Evolutionary conservation across 2,797 vertebrate species (phyloP), one percentile per base, ranked within the genome.

Genomic region (Cryptoblepharus egeriae): DNA sequence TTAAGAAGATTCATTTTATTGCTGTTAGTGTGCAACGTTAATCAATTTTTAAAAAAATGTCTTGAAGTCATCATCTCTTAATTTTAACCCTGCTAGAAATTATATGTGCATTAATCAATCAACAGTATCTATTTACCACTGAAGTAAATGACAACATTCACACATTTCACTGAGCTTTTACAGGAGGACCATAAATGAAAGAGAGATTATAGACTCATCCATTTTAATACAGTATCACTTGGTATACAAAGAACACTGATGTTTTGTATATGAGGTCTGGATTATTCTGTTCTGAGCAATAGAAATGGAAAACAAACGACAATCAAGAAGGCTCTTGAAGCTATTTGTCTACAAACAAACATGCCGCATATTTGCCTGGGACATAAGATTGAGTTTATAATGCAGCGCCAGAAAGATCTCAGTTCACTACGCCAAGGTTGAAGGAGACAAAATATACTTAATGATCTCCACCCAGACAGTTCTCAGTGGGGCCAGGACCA

Each of bases 251-350:
- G 45, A 49, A 75, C 61, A 16, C 49, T 52, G 49, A 52, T 52
- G 49, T 52, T 52, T 52, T 67, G 30, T 65, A 28, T n/a, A 57
- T n/a, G 64, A 65, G 37, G 32, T 57, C 68, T 78, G 45, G 64
- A 78, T 78, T 32, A 68, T 78, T 78, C 32, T 28, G 15, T 67
- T 78, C 76, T 35, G 22, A 67, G 30, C 32, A 20, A 78, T 57
- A 37, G 45, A 78, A 78, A 68, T 57, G 76, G 30, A 78, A 78
- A 78, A 52, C 45, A 74, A 74, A 74, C 30, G 52, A 52, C 64
- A 78, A 78, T 78, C 64, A 78, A 67, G 32, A 68, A 68, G 49
- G 63, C 6, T 4, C 64, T 57, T 78, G 64, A 39, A 78, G 63
- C 63, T 78, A 67, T 57, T 28, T 78, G 57, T 77, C 52, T n/a